Evolutionary conservation across 2,888 invertebrate genomes (phyloP), one percentile per base, ranked within the genome.

Genomic region (Selenia dentaria): DNA sequence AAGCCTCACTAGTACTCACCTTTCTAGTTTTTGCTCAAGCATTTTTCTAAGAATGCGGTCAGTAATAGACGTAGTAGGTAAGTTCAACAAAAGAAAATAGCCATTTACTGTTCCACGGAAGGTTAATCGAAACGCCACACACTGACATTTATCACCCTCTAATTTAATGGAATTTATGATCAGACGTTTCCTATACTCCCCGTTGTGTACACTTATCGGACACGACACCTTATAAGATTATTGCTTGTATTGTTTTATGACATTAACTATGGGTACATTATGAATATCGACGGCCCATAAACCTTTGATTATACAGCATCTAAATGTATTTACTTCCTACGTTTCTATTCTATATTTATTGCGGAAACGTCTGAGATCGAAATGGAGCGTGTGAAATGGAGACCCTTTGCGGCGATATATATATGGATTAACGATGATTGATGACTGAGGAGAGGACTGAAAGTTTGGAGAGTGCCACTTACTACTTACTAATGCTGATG

Each of bases 71-170:
- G 40, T 55, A 43, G 45, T 20, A 20, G 4, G 6, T 28, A 20
- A 46, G 44, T 53, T 50, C 57, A 57, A 57, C 37, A 47, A 55
- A 49, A 61, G 47, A 64, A 61, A 63, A 58, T 54, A 52, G 49
- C 51, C 32, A 32, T 54, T 61, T 48, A 38, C 24, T 42, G 45
- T 57, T 63, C 53, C 42, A 48, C 48, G 45, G 54, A 64, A 69
- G 70, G 70, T 70, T 67, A 72, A 67, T 65, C 57, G 63, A 65
- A 69, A 53, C 54, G 59, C 49, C 56, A 58, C 51, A 59, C 48
- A 52, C 62, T 74, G 70, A 59, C 67, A 73, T 74, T 75, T 68
- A 75, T 61, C 60, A 51, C 60, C 59, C 59, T 70, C 70, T 67
- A 67, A 70, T 70, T 71, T 70, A 67, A 71, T 60, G 31, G 58